A percentile compares a stretch with the other conserved stretches of the same genome.
These are phyloP conservation scores for Coenonympha glycerion DNA, from an alignment of 2,888 invertebrate species.

Conservation along the genomic window DNA sequence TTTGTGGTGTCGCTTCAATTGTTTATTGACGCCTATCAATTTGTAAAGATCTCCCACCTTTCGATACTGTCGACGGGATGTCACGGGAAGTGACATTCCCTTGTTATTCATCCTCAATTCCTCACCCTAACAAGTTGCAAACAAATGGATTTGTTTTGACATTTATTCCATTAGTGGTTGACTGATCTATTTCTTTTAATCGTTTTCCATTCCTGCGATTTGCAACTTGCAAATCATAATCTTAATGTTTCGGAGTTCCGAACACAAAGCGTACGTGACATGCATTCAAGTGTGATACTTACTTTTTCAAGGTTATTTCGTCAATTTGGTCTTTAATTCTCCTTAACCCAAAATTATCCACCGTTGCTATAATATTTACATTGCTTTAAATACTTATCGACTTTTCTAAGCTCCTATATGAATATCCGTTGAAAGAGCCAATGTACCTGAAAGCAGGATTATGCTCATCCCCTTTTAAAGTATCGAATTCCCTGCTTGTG, in stretches of 20 bases:
- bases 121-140: neutral
- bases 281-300: no score
- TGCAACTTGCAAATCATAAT: neutral
- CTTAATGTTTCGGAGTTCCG: neutral
- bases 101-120: neutral
- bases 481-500: slow-evolving; percentile 23
- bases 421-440: neutral
- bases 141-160: neutral
- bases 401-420: neutral
- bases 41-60: slow-evolving; percentile 6
- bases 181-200: neutral
- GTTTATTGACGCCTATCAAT: slow-evolving; percentile 22
- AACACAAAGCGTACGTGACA: neutral
- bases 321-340: no score
- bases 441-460: neutral
- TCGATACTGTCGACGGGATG: slow-evolving; percentile 1
- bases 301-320: no score
- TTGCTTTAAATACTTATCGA: no score
- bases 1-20: slow-evolving; percentile 21
- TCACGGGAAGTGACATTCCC: slow-evolving; percentile 1
- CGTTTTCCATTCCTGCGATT: no score
- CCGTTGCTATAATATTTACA: no score
- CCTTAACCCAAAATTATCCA: no score
- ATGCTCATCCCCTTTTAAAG: neutral
- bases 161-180: neutral